Evolutionary conservation across 2,797 vertebrate species (phyloP).

Genomic region (Rhinogobio ventralis): DNA sequence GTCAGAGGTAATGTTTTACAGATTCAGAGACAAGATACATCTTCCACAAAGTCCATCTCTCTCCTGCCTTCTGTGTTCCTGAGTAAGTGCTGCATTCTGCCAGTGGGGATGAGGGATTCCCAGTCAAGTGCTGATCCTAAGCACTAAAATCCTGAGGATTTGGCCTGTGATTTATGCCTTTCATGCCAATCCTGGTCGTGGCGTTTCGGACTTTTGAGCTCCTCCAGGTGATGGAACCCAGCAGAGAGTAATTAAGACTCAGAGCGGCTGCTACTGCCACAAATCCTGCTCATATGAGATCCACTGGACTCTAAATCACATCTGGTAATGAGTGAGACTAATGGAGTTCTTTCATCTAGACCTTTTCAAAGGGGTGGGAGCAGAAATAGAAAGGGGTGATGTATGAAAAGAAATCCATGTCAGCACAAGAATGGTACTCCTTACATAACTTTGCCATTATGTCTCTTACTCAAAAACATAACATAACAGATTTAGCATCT

Average conservation of each 20-base stretch:
- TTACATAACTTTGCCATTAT: constrained; percentile 6
- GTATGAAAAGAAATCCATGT: constrained; percentile 4
- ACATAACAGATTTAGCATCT: not conserved
- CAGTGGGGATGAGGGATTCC: constrained; percentile 48
- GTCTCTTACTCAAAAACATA: not conserved
- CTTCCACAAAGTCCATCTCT: constrained; percentile 25
- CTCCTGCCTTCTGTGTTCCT: constrained; percentile 4
- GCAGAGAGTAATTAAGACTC: constrained; percentile 49
- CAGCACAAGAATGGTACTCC: constrained; percentile 9
- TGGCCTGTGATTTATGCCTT: constrained; percentile 47
- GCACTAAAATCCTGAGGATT: constrained; percentile 54
- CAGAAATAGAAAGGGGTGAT: constrained; percentile 21
- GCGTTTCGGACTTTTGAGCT: constrained; percentile 31
- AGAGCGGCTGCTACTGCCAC: constrained; percentile 11
- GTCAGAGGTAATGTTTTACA: constrained; percentile 20
- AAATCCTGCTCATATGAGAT: constrained; percentile 43
- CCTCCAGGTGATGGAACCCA: constrained; percentile 49
- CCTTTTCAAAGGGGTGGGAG: not conserved
- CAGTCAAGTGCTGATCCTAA: constrained; percentile 55
- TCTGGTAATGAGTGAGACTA: constrained; percentile 45
- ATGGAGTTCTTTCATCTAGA: constrained; percentile 45
- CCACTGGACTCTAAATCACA: constrained; percentile 30
- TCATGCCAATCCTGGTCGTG: constrained; percentile 37
- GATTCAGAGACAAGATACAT: constrained; percentile 25
- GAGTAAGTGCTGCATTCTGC: constrained; percentile 37